Evolutionary conservation across 2,888 invertebrate species (phyloP).

Genomic region (Strigamia crassipes): DNA sequence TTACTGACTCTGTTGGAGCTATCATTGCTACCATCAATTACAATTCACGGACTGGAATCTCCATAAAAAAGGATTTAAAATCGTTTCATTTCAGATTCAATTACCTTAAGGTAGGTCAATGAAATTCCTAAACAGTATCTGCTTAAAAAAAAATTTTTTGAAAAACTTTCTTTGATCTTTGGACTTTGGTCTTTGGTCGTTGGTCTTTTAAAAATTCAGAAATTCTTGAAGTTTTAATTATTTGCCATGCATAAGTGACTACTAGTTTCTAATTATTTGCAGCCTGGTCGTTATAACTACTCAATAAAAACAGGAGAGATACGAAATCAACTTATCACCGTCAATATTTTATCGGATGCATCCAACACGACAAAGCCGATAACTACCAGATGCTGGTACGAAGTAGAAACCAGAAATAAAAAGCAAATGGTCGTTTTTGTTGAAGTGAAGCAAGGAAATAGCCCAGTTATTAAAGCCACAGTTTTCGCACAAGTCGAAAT

Average conservation of each 20-base stretch:
- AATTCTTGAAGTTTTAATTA: too few species aligned
- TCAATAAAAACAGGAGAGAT: not conserved
- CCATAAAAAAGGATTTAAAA: not conserved
- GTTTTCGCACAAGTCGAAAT: slow-evolving; percentile 23
- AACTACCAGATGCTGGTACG: not conserved
- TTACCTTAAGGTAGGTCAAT: not conserved
- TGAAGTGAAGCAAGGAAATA: slow-evolving; percentile 42
- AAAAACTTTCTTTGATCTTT: too few species aligned
- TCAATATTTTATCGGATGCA: not conserved
- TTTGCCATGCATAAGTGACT: too few species aligned
- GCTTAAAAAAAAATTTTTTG: too few species aligned
- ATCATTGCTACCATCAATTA: not conserved
- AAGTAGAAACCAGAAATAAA: not conserved
- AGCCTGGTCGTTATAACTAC: slow-evolving; percentile 23
- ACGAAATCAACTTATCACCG: not conserved
- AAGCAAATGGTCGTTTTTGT: slow-evolving; percentile 18
- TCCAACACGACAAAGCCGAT: not conserved
- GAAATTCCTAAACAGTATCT: too few species aligned
- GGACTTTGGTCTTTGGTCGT: too few species aligned
- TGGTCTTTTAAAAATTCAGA: too few species aligned
- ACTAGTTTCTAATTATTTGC: not conserved
- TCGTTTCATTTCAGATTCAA: not conserved
- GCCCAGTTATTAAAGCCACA: slow-evolving; percentile 23
- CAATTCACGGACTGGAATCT: not conserved
- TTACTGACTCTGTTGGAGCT: not conserved